Base-by-base conservation (phyloP, 2,797 vertebrate genomes). In the Macroramphosus scolopax region DNA sequence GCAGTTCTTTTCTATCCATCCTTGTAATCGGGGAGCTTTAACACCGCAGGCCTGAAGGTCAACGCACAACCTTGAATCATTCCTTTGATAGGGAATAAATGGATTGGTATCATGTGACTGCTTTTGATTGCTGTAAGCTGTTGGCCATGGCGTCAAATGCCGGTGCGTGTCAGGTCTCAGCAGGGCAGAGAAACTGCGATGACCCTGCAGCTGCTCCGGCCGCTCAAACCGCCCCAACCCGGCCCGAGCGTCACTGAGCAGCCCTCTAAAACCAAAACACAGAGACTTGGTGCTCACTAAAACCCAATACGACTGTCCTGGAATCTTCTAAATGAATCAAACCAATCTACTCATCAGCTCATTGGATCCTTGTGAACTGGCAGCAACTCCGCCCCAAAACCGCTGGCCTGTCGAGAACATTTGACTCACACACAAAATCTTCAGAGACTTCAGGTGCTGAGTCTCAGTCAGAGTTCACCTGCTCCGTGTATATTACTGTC, bases 121-220 rank as follows among this genome's bases (percentile, higher is more conserved):
- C 33, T 36, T 82, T 78, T 81, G 81, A 86, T 89, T 82, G 51
- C 50, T 32, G 43, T 65, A 67, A 86, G 73, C 78, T 69, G 65
- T 39, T 35, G 54, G 63, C 66, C 57, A 54, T 4, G 17, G 30
- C 48, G 65, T 54, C 63, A 79, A 77, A 86, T 78, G 60, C 79
- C 82, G 40, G 64, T 49, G 70, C 63, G 75, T 77, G 74, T 81
- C 69, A 49, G 75, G 76, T 63, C 77, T 75, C 71, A 68, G 65
- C 31, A 33, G 38, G 45, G 54, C 54, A 37, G 42, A 51, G 73
- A 75, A 57, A 68, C 63, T 2, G 29, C 49, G 65, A 47, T 62
- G 71, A 72, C 69, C 51, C 57, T 58, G 77, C 89, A 91, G 89
- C 91, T 92, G 88, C 79, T 78, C 17, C 20, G 26, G 67, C 74